Base-by-base conservation (phyloP, 2,888 invertebrate genomes). In the Lithosia quadra region DNA sequence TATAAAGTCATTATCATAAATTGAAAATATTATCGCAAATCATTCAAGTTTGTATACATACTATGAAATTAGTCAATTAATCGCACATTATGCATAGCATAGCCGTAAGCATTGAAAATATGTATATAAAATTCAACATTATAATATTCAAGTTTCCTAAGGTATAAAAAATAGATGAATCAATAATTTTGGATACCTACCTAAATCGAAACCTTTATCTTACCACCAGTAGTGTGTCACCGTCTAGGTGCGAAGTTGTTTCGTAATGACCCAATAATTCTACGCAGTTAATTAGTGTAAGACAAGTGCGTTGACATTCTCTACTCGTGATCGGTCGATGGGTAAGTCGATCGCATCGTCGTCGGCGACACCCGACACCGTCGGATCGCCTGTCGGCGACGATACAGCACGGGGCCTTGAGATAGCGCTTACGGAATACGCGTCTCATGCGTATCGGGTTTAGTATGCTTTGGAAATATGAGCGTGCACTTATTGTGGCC, bases 321-420 rank as follows among this genome's bases (percentile, higher is more conserved):
- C 78, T 72, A 79, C 80, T 86, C 87, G 87, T 88, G 88, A 87
- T 87, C 85, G 82, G 83, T 85, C 86, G 92, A 92, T 93, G 92
- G 91, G 92, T 92, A 93, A 93, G 88, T 82, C 86, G 93, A 93
- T 91, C 90, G 81, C 83, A 80, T 83, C 81, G 85, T 84, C 84
- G 76, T 74, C 75, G 91, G 84, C 86, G 91, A 85, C 87, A 91
- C 84, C 84, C 83, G 87, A 92, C 86, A 89, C 89, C 82, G 61
- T 64, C 84, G 83, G 90, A 90, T 92, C 91, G 84, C 75, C 86
- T 91, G 88, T 88, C 91, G 75, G 69, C 85, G 90, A 90, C 92
- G 92, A 93, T 93, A 93, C 91, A 81, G 91, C 91, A 92, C 93
- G 75, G 72, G 86, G 86, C 92, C 92, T 92, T 92, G 91, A 84